Evolutionary conservation across 2,797 vertebrate genomes (phyloP), one percentile per base, ranked within the genome.

Genomic region (Gobio occitaniae): DNA sequence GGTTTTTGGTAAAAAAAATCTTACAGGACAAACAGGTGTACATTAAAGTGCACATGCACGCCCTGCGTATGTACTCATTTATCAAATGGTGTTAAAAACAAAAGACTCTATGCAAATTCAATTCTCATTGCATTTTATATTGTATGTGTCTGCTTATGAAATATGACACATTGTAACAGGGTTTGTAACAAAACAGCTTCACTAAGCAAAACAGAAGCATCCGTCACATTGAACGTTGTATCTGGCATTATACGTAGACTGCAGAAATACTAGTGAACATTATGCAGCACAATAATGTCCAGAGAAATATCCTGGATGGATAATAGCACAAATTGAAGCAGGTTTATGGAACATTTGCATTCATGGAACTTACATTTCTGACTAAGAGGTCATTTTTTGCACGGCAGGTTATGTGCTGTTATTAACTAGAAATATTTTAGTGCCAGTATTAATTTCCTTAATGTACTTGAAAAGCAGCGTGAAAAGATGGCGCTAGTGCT

Each of bases 371-470:
- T 66, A 32, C 4, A 17, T 59, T 54, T 54, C 61, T 36, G 41
- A 75, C 7, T 21, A 59, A 32, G 71, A 56, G 65, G 70, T 66
- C n/a, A 77, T 71, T 61, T 59, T 66, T 48, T 36, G 12, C 71
- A 69, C 29, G 0, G 38, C 61, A 82, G 79, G 79, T 69, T 70
- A 41, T 50, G 71, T 6, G 29, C 9, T 10, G 48, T 83, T 78
- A 77, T 69, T 59, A 84, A 70, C 63, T 59, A 44, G 82, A 77
- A 56, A 77, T 77, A 77, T 41, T 69, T 84, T 69, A 68, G 61
- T 76, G 82, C 61, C 74, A 77, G 63, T 54, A 56, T 68, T 77
- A 21, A 84, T 84, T 84, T 84, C 65, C 82, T 70, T 84, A 84
- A 84, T 78, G 54, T 59, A 69, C 74, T 84, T 84, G 82, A 84